These are phyloP conservation scores for Nemapogon koenigi DNA, from an alignment of 2,888 invertebrate species.

Conservation along the genomic window DNA sequence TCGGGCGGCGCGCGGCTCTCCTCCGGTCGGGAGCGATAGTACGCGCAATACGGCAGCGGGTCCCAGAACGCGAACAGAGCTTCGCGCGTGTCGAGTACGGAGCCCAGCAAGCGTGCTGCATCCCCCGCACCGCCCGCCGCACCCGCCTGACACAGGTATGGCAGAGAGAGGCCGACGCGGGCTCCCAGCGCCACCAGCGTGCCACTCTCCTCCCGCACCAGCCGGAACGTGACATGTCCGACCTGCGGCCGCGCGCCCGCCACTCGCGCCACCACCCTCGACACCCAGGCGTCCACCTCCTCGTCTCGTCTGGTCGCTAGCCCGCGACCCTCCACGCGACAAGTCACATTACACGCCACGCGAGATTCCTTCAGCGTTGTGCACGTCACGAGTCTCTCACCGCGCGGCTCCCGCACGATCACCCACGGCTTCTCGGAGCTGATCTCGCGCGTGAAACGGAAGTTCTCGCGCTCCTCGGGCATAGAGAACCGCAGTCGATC, in stretches of 20 bases:
- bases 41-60: slow-evolving; percentile 84
- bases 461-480: slow-evolving; percentile 69
- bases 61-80: slow-evolving; percentile 86
- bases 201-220: slow-evolving; percentile 69
- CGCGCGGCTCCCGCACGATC: slow-evolving; percentile 76
- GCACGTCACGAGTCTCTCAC: slow-evolving; percentile 80
- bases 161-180: slow-evolving; percentile 79
- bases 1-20: slow-evolving; percentile 52
- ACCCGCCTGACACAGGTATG: slow-evolving; percentile 79
- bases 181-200: slow-evolving; percentile 64
- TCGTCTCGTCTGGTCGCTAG: slow-evolving; percentile 72
- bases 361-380: slow-evolving; percentile 81
- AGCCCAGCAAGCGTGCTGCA: slow-evolving; percentile 66
- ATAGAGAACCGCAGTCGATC: slow-evolving; percentile 74
- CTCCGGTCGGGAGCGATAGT: slow-evolving; percentile 82
- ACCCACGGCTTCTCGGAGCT: slow-evolving; percentile 80
- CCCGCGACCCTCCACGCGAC: slow-evolving; percentile 73
- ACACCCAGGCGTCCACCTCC: slow-evolving; percentile 76
- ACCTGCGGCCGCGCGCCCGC: slow-evolving; percentile 71
- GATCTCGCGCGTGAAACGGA: slow-evolving; percentile 74
- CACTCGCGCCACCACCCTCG: slow-evolving; percentile 71
- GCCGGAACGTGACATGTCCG: slow-evolving; percentile 80
- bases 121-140: slow-evolving; percentile 68
- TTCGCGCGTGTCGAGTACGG: slow-evolving; percentile 78
- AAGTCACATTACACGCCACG: slow-evolving; percentile 82